Conservation (phyloP, 2,888 invertebrate species). For the Himalopsyche kuldschensis region DNA sequence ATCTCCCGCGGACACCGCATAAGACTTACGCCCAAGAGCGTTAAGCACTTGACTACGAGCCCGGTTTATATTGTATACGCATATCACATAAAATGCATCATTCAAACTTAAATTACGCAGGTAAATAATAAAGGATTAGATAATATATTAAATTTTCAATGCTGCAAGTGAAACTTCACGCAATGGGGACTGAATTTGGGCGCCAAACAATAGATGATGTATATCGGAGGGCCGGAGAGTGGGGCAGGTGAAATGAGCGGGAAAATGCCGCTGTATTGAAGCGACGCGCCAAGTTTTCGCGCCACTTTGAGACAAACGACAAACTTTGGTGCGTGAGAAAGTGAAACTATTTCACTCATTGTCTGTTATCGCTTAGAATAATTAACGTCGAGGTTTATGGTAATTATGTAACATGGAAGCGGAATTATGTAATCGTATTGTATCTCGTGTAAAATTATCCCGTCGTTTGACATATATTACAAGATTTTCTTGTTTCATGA, state of each 20-base stretch:
- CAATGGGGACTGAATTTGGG: too few relatives aligned
- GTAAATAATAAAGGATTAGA: too few relatives aligned
- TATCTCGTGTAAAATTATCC: too few relatives aligned
- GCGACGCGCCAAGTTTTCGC: neutral
- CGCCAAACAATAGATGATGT: neutral
- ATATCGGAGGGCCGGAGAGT: neutral
- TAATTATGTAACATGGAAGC: neutral
- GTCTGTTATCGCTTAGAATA: neutral
- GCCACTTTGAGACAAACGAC: neutral
- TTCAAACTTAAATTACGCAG: too few relatives aligned
- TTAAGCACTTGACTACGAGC: too few relatives aligned
- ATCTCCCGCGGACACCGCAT: too few relatives aligned
- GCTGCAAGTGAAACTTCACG: neutral
- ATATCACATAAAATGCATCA: too few relatives aligned
- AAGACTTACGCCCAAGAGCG: too few relatives aligned
- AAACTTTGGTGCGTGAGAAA: neutral
- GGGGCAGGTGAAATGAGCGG: neutral
- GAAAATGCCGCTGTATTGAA: neutral
- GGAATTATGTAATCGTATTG: neutral
- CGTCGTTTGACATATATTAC: too few relatives aligned
- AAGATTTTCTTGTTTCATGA: too few relatives aligned
- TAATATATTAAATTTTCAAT: neutral
- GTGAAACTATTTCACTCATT: neutral
- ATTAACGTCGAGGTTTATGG: too few relatives aligned
- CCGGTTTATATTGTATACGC: too few relatives aligned